These are phyloP conservation scores for Misgurnus mizolepis DNA, from an alignment of 2,113 vertebrate species.

Conservation along the genomic window DNA sequence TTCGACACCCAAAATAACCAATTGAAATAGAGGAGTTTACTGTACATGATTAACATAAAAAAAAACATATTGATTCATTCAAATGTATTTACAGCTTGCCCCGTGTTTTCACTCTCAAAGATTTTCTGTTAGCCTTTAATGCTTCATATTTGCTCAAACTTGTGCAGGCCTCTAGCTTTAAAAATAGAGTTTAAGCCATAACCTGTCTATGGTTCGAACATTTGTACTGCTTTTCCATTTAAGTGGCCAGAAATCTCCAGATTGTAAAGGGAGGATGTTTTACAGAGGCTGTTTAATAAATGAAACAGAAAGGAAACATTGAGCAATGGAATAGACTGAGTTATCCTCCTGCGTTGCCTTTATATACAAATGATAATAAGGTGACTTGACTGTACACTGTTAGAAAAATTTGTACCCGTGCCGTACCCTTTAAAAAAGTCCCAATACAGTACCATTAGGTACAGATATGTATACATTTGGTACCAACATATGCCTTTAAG, in stretches of 20 bases:
- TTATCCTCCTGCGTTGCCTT: not conserved
- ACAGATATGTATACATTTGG: too few relatives aligned
- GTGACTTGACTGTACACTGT: too few relatives aligned
- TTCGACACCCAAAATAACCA: slow-evolving; percentile 3
- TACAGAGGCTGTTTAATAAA: not conserved
- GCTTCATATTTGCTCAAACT: slow-evolving; percentile 13
- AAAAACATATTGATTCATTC: slow-evolving; percentile 25
- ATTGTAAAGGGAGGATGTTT: not conserved
- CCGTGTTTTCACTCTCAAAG: not conserved
- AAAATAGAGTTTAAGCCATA: not conserved
- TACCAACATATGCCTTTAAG: too few relatives aligned
- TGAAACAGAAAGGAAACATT: not conserved
- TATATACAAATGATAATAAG: too few relatives aligned
- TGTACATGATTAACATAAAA: not conserved
- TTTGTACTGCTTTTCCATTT: not conserved
- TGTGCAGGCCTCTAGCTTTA: not conserved
- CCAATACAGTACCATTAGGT: too few relatives aligned
- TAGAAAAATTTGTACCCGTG: too few relatives aligned
- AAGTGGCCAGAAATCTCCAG: not conserved
- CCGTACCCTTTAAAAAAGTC: too few relatives aligned
- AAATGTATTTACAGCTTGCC: slow-evolving; percentile 1
- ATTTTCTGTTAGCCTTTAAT: not conserved
- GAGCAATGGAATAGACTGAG: not conserved
- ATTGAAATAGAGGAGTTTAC: not conserved
- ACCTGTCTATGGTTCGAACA: not conserved